A percentile compares a stretch with the other conserved stretches of the same genome.
Evolutionary conservation across 2,797 vertebrate species (phyloP).

Genomic region (Notamacropus eugenii): DNA sequence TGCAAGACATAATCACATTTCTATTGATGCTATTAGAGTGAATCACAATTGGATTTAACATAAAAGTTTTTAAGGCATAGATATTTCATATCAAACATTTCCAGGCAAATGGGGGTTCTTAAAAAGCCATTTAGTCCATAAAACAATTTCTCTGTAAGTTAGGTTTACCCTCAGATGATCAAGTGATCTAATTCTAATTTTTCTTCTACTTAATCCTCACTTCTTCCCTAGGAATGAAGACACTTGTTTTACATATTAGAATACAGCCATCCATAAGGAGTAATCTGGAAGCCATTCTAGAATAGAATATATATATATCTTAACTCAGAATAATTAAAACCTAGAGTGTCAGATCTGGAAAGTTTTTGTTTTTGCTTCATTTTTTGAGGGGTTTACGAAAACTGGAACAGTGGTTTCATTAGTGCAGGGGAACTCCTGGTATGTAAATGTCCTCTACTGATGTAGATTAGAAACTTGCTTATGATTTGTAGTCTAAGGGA

Average conservation of each 20-base stretch:
- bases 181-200: constrained; percentile 6
- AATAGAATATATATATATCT: background rate
- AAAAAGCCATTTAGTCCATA: constrained; percentile 5
- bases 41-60: constrained; percentile 66
- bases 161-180: constrained; percentile 28
- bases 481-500: background rate
- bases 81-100: constrained; percentile 54
- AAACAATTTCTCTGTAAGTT: constrained; percentile 40
- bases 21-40: constrained; percentile 58
- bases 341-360: background rate
- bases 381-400: background rate
- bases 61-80: constrained; percentile 53
- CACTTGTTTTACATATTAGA: background rate
- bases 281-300: background rate
- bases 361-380: background rate
- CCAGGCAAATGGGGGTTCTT: constrained; percentile 16
- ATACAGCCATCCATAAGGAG: background rate
- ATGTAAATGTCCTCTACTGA: background rate
- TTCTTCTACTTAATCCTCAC: constrained; percentile 18
- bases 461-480: background rate
- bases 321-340: background rate
- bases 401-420: background rate
- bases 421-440: background rate
- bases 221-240: constrained; percentile 18
- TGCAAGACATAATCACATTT: constrained; percentile 59